Evolutionary conservation across 2,888 invertebrate genomes (phyloP).

Genomic region (Caenorhabditis imperialis): DNA sequence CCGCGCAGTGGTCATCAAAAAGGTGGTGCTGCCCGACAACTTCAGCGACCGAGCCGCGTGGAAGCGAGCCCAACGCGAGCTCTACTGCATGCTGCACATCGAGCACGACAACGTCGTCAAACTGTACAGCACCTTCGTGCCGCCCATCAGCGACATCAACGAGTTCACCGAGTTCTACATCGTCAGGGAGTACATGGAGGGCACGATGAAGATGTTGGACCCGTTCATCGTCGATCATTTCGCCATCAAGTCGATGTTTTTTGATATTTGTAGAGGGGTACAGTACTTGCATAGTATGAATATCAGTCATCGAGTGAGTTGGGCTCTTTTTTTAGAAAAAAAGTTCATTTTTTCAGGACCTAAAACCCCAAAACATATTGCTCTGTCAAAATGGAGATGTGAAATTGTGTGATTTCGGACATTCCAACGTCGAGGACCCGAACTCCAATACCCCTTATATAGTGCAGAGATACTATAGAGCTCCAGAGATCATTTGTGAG

Average conservation of each 20-base stretch:
- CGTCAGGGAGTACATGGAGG: conserved; percentile 88
- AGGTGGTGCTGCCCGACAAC: conserved; percentile 88
- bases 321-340: too few species aligned
- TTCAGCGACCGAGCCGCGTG: conserved; percentile 99
- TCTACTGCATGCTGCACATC: conserved; percentile 98
- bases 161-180: conserved; percentile 96
- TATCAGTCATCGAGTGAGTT: conserved; percentile 70
- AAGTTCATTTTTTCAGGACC: conserved; percentile 84
- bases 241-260: conserved; percentile 88
- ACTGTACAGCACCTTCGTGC: conserved; percentile 97
- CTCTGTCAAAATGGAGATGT: conserved; percentile 98
- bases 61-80: conserved; percentile 98
- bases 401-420: conserved; percentile 98
- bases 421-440: conserved; percentile 86
- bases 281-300: conserved; percentile 99
- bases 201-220: conserved; percentile 97
- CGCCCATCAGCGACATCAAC: conserved; percentile 93
- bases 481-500: conserved; percentile 87
- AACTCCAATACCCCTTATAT: conserved; percentile 99
- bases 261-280: conserved; percentile 99
- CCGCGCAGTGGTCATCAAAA: conserved; percentile 96
- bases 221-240: conserved; percentile 2
- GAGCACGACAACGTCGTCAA: conserved; percentile 99
- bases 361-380: conserved; percentile 99
- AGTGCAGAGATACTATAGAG: conserved; percentile 97